Evolutionary conservation across 2,113 vertebrate species (phyloP).

Genomic region (Pseudopodoces humilis): DNA sequence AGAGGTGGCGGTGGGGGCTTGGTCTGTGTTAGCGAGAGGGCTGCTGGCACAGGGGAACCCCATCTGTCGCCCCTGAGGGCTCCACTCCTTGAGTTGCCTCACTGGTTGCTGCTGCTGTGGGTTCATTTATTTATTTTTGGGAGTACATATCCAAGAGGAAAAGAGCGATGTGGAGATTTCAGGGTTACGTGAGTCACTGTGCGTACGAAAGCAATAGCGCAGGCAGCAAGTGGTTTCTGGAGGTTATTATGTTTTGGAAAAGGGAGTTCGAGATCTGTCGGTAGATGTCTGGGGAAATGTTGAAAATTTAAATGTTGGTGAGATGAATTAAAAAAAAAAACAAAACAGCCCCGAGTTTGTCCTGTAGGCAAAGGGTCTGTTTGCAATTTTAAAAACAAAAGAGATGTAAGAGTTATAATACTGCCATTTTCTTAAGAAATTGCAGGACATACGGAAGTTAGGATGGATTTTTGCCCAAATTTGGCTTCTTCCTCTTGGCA

Average conservation of each 20-base stretch:
- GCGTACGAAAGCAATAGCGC: background rate
- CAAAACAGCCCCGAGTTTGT: background rate
- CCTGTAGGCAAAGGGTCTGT: background rate
- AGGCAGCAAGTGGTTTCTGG: background rate
- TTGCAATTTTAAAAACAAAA: background rate
- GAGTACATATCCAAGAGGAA: background rate
- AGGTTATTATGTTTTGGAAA: slow-evolving; percentile 15
- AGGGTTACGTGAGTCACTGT: background rate
- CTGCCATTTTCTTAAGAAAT: background rate
- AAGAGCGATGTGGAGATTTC: background rate
- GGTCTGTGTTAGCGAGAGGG: background rate
- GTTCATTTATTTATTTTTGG: slow-evolving; percentile 16
- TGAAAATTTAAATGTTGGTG: background rate
- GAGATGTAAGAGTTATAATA: background rate
- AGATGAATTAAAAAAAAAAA: background rate
- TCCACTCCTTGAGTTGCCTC: background rate
- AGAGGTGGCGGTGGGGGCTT: background rate
- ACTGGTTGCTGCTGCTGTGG: background rate
- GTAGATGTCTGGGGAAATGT: background rate
- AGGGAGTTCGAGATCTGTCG: background rate
- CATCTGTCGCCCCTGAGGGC: background rate
- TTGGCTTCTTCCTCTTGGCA: background rate
- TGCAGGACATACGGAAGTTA: background rate
- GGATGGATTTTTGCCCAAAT: background rate
- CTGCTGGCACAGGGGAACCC: background rate